These are phyloP conservation scores for Globodera ellingtonae DNA, from an alignment of 1,140 invertebrate species.

Conservation along the genomic window DNA sequence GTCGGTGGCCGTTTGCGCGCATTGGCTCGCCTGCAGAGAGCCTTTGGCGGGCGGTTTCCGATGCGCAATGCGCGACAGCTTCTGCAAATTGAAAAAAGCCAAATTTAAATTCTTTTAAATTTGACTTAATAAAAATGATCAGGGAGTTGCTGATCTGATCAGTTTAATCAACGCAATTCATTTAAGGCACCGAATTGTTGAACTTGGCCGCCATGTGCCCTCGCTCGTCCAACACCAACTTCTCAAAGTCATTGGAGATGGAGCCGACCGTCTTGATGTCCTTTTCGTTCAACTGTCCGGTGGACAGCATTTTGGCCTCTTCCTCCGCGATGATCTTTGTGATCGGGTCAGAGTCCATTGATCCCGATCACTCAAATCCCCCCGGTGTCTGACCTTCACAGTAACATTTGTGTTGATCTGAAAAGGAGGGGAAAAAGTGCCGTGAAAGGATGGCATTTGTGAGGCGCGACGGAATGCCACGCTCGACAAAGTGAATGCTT, in stretches of 20 bases:
- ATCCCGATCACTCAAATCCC: neutral
- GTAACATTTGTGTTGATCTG: constrained; percentile 58
- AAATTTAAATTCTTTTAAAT: too few species aligned
- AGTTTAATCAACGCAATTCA: neutral
- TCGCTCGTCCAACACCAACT: constrained; percentile 63
- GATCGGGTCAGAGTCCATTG: neutral
- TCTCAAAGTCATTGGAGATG: constrained; percentile 65
- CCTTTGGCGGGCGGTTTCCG: constrained; percentile 64
- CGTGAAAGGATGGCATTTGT: neutral
- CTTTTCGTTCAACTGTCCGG: constrained; percentile 54
- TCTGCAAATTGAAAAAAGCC: constrained; percentile 38
- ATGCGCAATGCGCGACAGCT: constrained; percentile 63
- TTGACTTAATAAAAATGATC: too few species aligned
- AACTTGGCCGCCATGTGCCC: constrained; percentile 63
- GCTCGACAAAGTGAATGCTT: neutral
- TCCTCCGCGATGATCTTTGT: constrained; percentile 61
- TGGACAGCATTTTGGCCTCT: constrained; percentile 55
- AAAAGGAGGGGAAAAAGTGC: neutral
- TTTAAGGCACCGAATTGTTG: constrained; percentile 58
- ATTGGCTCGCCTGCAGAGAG: constrained; percentile 30
- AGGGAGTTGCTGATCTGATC: too few species aligned
- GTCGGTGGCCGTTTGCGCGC: constrained; percentile 62
- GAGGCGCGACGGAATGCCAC: neutral
- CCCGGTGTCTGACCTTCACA: constrained; percentile 46
- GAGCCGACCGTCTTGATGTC: constrained; percentile 63